Evolutionary conservation across 2,113 vertebrate species (phyloP).

Genomic region (Chelonoidis abingdonii): DNA sequence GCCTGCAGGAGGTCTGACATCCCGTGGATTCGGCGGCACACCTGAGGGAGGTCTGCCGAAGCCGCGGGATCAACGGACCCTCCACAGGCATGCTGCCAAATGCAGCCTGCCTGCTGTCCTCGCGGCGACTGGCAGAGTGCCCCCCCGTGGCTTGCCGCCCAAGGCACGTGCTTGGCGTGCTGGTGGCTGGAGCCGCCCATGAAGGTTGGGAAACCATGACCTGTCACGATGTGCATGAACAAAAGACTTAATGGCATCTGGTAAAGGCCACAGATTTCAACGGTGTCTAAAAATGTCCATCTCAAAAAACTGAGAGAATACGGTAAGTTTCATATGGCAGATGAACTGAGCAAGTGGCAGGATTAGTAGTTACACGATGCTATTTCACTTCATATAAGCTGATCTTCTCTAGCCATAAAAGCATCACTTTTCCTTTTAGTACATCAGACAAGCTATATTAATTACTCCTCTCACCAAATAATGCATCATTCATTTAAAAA

Average conservation of each 20-base stretch:
- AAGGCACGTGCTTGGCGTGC: no score
- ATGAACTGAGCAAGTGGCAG: accelerated
- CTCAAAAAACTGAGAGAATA: neutral
- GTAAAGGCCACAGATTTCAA: neutral
- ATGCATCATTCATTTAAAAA: neutral
- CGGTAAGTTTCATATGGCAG: accelerated
- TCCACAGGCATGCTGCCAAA: no score
- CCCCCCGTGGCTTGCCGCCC: no score
- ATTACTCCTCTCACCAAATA: neutral
- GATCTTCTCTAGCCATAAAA: neutral
- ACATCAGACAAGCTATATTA: neutral
- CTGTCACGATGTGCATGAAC: neutral
- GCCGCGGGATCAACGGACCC: no score
- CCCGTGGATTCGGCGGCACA: no score
- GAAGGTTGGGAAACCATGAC: neutral
- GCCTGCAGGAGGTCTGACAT: no score
- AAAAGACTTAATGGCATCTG: no score
- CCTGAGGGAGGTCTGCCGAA: no score
- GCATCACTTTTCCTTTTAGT: neutral
- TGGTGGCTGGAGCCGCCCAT: no score
- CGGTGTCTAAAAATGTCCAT: neutral
- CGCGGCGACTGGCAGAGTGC: no score
- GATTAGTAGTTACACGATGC: neutral
- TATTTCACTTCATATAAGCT: neutral
- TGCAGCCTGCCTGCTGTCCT: no score